These are phyloP conservation scores for Eupithecia exiguata DNA, from an alignment of 2,888 invertebrate genomes.

Conservation along the genomic window DNA sequence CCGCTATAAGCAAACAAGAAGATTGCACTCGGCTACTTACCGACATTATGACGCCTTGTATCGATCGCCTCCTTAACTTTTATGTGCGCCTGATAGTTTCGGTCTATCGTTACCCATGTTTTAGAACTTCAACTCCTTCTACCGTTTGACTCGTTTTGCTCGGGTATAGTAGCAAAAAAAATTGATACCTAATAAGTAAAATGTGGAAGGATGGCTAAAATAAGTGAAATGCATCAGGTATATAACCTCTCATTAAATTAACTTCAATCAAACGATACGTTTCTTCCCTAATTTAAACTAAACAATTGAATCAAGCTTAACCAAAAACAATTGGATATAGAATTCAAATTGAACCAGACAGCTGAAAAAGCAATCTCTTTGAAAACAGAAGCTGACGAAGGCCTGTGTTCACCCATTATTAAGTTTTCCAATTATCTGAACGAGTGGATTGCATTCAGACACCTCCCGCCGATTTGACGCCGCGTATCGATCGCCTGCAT, in stretches of 20 bases:
- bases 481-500: conserved; percentile 29
- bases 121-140: not conserved
- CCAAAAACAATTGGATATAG: too few species aligned
- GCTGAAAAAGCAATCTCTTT: not conserved
- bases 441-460: conserved; percentile 22
- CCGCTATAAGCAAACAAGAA: conserved; percentile 23
- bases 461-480: conserved; percentile 41
- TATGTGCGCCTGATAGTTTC: conserved; percentile 39
- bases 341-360: not conserved
- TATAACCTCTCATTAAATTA: not conserved
- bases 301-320: too few species aligned
- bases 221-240: not conserved
- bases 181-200: too few species aligned
- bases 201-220: not conserved
- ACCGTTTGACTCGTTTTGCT: not conserved
- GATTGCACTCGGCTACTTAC: conserved; percentile 28
- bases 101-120: not conserved
- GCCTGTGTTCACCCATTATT: not conserved
- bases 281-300: too few species aligned
- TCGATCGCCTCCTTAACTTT: conserved; percentile 29
- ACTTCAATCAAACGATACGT: not conserved
- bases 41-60: conserved; percentile 41
- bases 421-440: conserved; percentile 12
- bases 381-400: not conserved
- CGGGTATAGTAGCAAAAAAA: not conserved